Base-by-base conservation (phyloP, 2,797 vertebrate genomes). In the Gymnoscopelus microlampas region DNA sequence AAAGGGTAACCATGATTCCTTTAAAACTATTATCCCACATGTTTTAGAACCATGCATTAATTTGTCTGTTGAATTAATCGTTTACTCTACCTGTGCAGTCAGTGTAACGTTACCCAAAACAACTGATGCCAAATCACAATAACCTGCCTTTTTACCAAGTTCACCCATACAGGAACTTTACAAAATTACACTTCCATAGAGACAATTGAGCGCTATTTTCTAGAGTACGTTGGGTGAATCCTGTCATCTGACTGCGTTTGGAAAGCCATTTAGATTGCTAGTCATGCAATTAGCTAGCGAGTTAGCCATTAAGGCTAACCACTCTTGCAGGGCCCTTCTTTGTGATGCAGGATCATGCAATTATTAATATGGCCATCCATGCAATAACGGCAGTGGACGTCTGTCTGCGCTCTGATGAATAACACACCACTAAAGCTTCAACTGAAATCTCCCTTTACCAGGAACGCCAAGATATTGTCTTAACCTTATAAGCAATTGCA, bases 341-440 rank as follows among this genome's bases (percentile, higher is more conserved):
- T 93, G 92, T 93, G 90, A 93, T 89, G 88, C 85, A 60, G 82
- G 85, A 90, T 91, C 87, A 78, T 76, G 77, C 86, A 91, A 89
- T 92, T 90, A 92, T 92, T 92, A 90, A 92, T 92, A 88, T 80
- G 86, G 83, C 80, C 80, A 84, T 67, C 80, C 80, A 84, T 67
- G 80, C 66, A 85, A 85, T 80, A 84, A 80, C 47, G 79, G 71
- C 66, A 67, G 66, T 70, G 51, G 47, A 60, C 29, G 61, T 72
- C 68, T 32, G 62, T 19, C 19, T 19, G 19, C 19, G 19, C 44
- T 49, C 68, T 14, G 48, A 55, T 49, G 2, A 14, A 23, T 2
- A 56, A 24, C 5, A 12, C 53, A 61, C 0, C 14, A 51, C 5
- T 29, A 23, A 19, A n/a, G 57, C 14, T 6, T 10, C 14, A 23